phyloP scores from a whole-genome alignment of 2,888 invertebrate species.

The Catocala sponsa region DNA sequence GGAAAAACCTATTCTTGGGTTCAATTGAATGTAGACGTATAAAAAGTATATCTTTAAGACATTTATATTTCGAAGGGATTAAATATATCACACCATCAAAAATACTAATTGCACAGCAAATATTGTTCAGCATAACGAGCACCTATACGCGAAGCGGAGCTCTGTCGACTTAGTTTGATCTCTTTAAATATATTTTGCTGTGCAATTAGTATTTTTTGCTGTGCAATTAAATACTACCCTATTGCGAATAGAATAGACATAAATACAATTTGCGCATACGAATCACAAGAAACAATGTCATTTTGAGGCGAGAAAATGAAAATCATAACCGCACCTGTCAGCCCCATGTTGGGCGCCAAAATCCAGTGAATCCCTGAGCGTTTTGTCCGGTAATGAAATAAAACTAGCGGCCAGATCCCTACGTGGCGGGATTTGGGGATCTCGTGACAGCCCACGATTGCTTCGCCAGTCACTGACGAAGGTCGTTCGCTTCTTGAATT shows the following conservation, averaged over 20 bases:
- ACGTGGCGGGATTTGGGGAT: slow-evolving; percentile 62
- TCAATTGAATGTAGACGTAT: neutral
- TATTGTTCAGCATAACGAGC: no score
- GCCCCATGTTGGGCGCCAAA: slow-evolving; percentile 57
- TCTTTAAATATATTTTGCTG: no score
- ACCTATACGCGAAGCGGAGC: no score
- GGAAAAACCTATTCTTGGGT: no score
- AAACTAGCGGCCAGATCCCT: slow-evolving; percentile 58
- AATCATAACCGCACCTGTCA: slow-evolving; percentile 53
- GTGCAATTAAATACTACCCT: no score
- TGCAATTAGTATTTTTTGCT: no score
- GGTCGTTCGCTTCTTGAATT: slow-evolving; percentile 64
- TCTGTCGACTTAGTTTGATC: no score
- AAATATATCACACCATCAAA: no score
- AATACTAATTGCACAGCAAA: no score
- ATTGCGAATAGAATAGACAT: neutral
- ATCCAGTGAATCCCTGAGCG: slow-evolving; percentile 53
- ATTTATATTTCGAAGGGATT: neutral
- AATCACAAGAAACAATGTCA: slow-evolving; percentile 34
- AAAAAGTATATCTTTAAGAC: neutral
- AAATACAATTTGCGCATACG: slow-evolving; percentile 20
- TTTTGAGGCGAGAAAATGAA: slow-evolving; percentile 41
- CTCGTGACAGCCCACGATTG: slow-evolving; percentile 63
- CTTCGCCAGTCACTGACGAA: slow-evolving; percentile 59
- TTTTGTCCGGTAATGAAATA: slow-evolving; percentile 66